A percentile compares a stretch with the other conserved stretches of the same genome.
phyloP scores from a whole-genome alignment of 2,797 vertebrate genomes.

The Pangasius larnaudii region DNA sequence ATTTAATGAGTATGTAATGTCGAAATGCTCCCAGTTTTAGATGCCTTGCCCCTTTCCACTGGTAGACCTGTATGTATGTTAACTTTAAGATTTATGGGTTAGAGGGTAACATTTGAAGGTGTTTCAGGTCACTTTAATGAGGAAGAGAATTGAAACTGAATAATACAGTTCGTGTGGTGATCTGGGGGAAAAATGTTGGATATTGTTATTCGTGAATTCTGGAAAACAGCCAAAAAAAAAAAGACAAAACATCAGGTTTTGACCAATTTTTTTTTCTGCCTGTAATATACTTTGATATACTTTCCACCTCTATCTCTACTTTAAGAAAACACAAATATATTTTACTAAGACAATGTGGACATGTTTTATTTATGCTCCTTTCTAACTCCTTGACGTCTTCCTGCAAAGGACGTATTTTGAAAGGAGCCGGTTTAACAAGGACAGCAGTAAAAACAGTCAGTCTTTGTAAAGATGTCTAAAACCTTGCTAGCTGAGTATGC shows the following conservation, averaged over 20 bases:
- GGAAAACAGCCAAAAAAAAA: too few relatives aligned
- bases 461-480: neutral
- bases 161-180: neutral
- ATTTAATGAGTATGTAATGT: conserved; percentile 18
- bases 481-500: neutral
- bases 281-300: neutral
- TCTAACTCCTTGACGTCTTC: neutral
- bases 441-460: neutral
- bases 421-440: neutral
- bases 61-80: neutral
- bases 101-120: neutral
- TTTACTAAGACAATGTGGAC: neutral
- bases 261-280: too few relatives aligned
- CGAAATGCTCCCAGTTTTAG: neutral
- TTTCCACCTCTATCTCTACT: neutral
- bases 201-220: too few relatives aligned
- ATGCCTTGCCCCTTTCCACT: neutral
- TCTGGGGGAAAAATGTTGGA: too few relatives aligned
- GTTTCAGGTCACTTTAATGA: neutral
- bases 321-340: neutral
- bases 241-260: neutral
- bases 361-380: neutral
- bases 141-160: neutral
- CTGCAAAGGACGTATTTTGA: neutral
- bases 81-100: neutral